These are phyloP conservation scores for Harlomillsia oculata DNA, from an alignment of 1,140 invertebrate species.

Conservation along the genomic window DNA sequence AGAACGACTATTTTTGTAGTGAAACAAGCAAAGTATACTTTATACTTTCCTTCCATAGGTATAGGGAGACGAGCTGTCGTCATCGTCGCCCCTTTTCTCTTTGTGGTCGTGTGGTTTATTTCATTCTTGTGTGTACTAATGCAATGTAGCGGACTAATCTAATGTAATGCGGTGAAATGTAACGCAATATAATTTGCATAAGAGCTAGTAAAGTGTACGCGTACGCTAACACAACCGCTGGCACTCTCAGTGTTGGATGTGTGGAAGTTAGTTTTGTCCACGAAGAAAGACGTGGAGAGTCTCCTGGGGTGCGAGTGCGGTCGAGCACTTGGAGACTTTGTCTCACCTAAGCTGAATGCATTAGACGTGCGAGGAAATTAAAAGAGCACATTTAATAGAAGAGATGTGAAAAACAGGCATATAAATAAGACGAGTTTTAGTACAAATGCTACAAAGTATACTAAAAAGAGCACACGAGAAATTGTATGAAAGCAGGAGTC, in stretches of 20 bases:
- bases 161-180: conserved; percentile 1
- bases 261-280: no score
- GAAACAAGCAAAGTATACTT: no score
- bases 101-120: background rate
- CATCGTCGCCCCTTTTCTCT: no score
- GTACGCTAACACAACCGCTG: no score
- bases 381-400: background rate
- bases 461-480: no score
- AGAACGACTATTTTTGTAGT: no score
- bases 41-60: no score
- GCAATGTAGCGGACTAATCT: background rate
- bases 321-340: background rate
- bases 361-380: background rate
- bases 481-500: background rate
- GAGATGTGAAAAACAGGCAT: background rate
- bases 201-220: no score
- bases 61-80: no score
- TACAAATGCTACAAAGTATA: background rate
- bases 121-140: background rate
- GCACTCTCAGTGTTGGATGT: no score
- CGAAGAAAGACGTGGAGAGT: no score
- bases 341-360: background rate
- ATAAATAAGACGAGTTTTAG: background rate
- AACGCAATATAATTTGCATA: conserved; percentile 12
- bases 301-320: no score